These are phyloP conservation scores for Coboldia fuscipes DNA, from an alignment of 1,140 invertebrate species.

Conservation along the genomic window DNA sequence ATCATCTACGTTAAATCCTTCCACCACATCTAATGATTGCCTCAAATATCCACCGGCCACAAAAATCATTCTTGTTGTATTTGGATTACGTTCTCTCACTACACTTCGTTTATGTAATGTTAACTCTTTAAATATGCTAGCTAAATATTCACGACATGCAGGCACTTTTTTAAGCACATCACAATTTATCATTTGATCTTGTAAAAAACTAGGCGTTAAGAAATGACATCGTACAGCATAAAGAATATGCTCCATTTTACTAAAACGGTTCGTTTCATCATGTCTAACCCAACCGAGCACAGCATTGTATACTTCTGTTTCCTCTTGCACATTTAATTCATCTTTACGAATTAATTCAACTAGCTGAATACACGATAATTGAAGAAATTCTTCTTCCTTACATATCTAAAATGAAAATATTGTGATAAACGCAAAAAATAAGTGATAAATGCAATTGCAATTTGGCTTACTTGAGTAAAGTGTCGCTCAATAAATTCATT, in stretches of 20 bases:
- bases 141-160: slow-evolving; percentile 72
- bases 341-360: slow-evolving; percentile 64
- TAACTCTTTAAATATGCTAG: slow-evolving; percentile 72
- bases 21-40: slow-evolving; percentile 65
- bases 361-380: slow-evolving; percentile 55
- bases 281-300: slow-evolving; percentile 79
- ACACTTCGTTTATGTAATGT: slow-evolving; percentile 60
- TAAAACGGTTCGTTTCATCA: slow-evolving; percentile 59
- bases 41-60: slow-evolving; percentile 73
- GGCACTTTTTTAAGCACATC: slow-evolving; percentile 69
- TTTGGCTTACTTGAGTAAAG: slow-evolving; percentile 47
- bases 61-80: slow-evolving; percentile 69
- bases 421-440: background rate
- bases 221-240: slow-evolving; percentile 76
- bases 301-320: slow-evolving; percentile 77
- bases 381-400: slow-evolving; percentile 76
- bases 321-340: slow-evolving; percentile 74
- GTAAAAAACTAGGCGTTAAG: slow-evolving; percentile 69
- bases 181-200: slow-evolving; percentile 80
- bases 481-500: slow-evolving; percentile 77
- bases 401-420: slow-evolving; percentile 35
- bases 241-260: slow-evolving; percentile 70
- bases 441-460: background rate
- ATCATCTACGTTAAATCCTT: slow-evolving; percentile 71
- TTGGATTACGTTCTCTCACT: slow-evolving; percentile 64